These are phyloP conservation scores for Hydrotaea diabolus DNA, from an alignment of 2,888 invertebrate genomes.

Conservation along the genomic window DNA sequence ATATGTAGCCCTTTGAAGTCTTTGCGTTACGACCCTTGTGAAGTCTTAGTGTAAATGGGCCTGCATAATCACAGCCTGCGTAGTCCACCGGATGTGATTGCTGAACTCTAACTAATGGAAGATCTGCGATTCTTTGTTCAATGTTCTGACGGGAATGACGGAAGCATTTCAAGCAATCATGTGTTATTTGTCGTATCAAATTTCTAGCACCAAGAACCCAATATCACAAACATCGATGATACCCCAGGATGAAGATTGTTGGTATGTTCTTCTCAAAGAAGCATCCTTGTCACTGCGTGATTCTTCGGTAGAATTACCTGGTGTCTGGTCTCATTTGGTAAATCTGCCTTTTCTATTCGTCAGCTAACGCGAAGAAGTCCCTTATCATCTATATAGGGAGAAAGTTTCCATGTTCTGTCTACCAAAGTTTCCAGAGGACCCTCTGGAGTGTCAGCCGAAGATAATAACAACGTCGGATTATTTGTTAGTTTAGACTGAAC, in stretches of 20 bases:
- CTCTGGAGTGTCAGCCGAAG: neutral
- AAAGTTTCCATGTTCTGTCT: constrained; percentile 19
- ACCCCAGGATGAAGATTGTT: constrained; percentile 52
- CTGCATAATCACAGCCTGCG: constrained; percentile 46
- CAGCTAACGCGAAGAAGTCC: constrained; percentile 52
- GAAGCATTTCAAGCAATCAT: constrained; percentile 51
- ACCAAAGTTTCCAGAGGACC: neutral
- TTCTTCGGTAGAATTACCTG: too few species aligned
- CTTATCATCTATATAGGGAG: constrained; percentile 47
- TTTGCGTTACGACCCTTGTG: constrained; percentile 36
- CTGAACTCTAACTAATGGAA: constrained; percentile 4
- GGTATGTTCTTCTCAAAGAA: constrained; percentile 36
- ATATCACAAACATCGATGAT: constrained; percentile 56
- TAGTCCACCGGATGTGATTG: constrained; percentile 38
- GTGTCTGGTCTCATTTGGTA: neutral
- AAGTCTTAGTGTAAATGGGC: constrained; percentile 37
- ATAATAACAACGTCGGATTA: neutral
- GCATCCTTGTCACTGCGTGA: too few species aligned
- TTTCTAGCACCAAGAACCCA: constrained; percentile 55
- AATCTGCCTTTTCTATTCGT: constrained; percentile 42
- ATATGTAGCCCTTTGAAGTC: constrained; percentile 44
- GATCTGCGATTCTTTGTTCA: constrained; percentile 50
- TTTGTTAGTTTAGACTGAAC: neutral
- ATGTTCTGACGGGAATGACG: constrained; percentile 31
- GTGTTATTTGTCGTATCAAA: constrained; percentile 46